A percentile compares a stretch with the other conserved stretches of the same genome.
Conservation (phyloP, 1,140 invertebrate genomes). For the Oedothorax gibbosus region DNA sequence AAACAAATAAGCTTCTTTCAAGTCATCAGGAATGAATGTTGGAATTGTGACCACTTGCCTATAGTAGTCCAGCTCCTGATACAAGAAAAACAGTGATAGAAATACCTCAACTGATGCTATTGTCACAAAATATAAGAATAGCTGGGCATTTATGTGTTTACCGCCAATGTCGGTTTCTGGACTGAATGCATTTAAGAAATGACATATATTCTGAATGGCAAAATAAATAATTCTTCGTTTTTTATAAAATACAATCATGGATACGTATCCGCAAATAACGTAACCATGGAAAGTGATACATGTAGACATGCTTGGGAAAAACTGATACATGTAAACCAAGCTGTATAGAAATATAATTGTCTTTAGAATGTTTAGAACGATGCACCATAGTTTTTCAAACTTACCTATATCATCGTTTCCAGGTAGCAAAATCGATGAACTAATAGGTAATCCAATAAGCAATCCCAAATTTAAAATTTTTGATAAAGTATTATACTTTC, state of each 20-base stretch:
- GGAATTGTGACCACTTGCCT: not conserved
- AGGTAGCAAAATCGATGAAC: not conserved
- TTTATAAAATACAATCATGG: not conserved
- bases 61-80: not conserved
- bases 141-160: not conserved
- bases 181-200: not conserved
- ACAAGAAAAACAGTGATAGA: not conserved
- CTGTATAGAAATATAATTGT: not conserved
- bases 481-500: not conserved
- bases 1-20: not conserved
- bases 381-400: slow-evolving; percentile 4
- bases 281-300: slow-evolving; percentile 5
- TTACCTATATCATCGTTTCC: slow-evolving; percentile 1
- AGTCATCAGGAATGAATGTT: not conserved
- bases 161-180: not conserved
- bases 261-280: not conserved
- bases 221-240: slow-evolving; percentile 1
- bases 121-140: not conserved
- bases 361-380: not conserved
- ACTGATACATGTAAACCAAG: not conserved
- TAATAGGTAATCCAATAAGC: slow-evolving; percentile 5
- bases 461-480: not conserved
- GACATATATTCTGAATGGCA: not conserved
- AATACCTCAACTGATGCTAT: not conserved
- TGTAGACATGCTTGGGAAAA: not conserved